Conservation (phyloP, 2,888 invertebrate genomes). For the Athalia rosae region DNA sequence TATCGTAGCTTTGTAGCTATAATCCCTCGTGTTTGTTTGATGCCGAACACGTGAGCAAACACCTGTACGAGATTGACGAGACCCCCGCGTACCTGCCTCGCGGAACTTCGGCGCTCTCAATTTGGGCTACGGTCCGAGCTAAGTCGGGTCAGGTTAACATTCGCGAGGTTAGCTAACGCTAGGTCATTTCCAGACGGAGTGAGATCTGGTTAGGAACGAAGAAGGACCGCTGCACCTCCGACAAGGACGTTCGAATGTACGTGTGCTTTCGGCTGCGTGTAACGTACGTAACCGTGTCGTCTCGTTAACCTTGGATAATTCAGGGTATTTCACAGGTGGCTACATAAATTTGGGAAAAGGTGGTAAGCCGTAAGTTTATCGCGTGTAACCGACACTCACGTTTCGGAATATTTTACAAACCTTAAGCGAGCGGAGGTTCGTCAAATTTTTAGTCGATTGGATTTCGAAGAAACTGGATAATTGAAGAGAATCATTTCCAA, state of each 20-base stretch:
- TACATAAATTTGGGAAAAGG: no score
- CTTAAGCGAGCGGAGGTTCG: no score
- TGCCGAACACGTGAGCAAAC: conserved; percentile 30
- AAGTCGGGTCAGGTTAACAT: conserved; percentile 6
- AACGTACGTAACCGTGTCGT: background rate
- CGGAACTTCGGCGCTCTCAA: conserved; percentile 13
- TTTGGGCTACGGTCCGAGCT: background rate
- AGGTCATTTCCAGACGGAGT: background rate
- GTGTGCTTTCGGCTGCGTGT: background rate
- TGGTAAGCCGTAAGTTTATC: conserved; percentile 15
- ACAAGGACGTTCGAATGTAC: no score
- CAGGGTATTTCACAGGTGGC: conserved; percentile 7
- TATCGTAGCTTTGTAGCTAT: background rate
- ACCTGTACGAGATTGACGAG: conserved; percentile 30
- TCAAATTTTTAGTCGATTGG: no score
- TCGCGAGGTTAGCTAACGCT: background rate
- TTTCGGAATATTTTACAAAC: background rate
- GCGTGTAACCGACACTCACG: background rate
- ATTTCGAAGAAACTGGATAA: no score
- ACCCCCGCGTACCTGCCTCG: background rate
- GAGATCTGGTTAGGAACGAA: no score
- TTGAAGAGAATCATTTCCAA: no score
- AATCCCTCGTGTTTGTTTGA: conserved; percentile 27
- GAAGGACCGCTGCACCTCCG: no score
- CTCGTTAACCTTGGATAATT: conserved; percentile 12